Evolutionary conservation across 2,888 invertebrate genomes (phyloP).

Genomic region (Habrosyne pyritoides): DNA sequence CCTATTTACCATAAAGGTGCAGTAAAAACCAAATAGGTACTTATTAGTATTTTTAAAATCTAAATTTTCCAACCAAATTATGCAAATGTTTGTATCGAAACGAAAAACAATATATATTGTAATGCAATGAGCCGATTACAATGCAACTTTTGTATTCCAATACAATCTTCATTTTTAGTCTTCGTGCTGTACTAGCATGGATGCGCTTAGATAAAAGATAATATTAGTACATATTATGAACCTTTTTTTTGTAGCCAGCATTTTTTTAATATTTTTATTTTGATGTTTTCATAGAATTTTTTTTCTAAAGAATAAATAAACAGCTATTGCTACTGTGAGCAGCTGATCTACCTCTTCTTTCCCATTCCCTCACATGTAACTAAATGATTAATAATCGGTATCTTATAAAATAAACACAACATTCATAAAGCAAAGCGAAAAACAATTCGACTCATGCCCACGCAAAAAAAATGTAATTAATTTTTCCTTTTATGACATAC

Average conservation of each 20-base stretch:
- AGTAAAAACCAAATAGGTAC: neutral
- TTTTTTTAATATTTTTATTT: too few relatives aligned
- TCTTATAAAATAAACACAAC: too few relatives aligned
- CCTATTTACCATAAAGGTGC: neutral
- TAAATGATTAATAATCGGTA: too few relatives aligned
- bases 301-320: too few relatives aligned
- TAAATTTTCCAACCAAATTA: constrained; percentile 15
- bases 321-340: too few relatives aligned
- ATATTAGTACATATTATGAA: neutral
- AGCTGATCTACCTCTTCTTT: too few relatives aligned
- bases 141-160: constrained; percentile 43
- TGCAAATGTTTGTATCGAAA: constrained; percentile 7
- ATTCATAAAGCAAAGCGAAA: too few relatives aligned
- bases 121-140: constrained; percentile 44
- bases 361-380: too few relatives aligned
- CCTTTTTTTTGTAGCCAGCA: neutral
- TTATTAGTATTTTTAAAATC: constrained; percentile 1
- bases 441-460: neutral
- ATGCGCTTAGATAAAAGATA: constrained; percentile 14
- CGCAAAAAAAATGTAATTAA: neutral
- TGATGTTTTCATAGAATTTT: too few relatives aligned
- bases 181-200: constrained; percentile 18
- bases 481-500: neutral
- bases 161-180: constrained; percentile 28
- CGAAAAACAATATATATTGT: constrained; percentile 11